Percentiles rank a stretch among this genome's conserved stretches.
Conservation (phyloP, 2,113 vertebrate genomes). For the Ciconia boyciana region DNA sequence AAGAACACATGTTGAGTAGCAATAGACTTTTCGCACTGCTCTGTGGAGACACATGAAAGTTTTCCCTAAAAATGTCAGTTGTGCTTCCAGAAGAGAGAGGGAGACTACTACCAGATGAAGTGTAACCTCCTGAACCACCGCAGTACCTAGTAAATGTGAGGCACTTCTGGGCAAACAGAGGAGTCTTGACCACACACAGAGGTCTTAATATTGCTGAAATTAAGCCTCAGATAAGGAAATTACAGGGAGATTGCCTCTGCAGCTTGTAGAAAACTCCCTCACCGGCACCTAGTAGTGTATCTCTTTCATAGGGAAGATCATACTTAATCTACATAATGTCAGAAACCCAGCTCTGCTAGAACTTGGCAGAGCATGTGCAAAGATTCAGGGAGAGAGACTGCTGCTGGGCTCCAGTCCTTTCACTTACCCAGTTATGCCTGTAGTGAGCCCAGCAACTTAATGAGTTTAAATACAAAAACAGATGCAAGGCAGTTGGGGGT, state of each 20-base stretch:
- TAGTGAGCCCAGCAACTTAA: not conserved
- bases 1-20: not conserved
- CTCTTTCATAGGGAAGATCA: not conserved
- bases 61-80: not conserved
- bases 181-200: not conserved
- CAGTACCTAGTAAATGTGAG: rapidly evolving
- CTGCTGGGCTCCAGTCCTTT: not conserved
- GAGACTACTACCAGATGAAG: not conserved
- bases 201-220: not conserved
- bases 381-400: not conserved
- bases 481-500: not conserved
- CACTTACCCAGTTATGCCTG: not conserved
- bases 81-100: not conserved
- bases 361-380: not conserved
- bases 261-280: not conserved
- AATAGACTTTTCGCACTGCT: not conserved
- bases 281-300: rapidly evolving
- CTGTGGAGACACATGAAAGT: not conserved
- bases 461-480: not conserved
- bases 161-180: not conserved
- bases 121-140: no score
- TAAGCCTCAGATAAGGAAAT: not conserved
- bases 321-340: not conserved
- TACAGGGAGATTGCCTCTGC: not conserved
- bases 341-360: not conserved